A percentile compares a stretch with the other conserved stretches of the same genome.
Evolutionary conservation across 2,113 vertebrate species (phyloP).

Genomic region (Protobothrops mucrosquamatus): DNA sequence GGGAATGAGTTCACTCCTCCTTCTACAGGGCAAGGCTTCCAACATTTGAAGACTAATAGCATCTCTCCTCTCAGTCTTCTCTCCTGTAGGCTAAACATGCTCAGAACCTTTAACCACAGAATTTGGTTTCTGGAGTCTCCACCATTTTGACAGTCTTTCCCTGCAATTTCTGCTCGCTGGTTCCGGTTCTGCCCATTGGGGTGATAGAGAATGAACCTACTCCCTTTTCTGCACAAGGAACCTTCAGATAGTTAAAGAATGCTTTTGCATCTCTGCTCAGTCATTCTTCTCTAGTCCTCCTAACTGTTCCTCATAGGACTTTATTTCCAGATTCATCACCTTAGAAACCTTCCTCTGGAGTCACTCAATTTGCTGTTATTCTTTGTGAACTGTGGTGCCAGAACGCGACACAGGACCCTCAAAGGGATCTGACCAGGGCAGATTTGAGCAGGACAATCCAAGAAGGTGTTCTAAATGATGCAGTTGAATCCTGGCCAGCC

Average conservation of each 20-base stretch:
- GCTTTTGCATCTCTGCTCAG: not conserved
- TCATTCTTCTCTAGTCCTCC: not conserved
- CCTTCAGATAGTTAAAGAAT: not conserved
- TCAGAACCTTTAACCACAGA: not conserved
- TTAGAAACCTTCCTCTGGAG: not conserved
- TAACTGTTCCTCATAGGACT: not conserved
- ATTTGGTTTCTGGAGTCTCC: not conserved
- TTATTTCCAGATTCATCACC: not conserved
- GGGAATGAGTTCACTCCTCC: not conserved
- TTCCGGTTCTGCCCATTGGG: not conserved
- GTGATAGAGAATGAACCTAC: not conserved
- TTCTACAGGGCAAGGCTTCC: not conserved
- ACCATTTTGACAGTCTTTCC: not conserved
- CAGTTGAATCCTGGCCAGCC: too few relatives aligned
- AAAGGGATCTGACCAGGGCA: not conserved
- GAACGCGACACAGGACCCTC: not conserved
- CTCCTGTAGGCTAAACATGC: not conserved
- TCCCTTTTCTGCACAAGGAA: not conserved
- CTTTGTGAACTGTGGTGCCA: not conserved
- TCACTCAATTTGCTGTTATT: not conserved
- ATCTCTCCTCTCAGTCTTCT: not conserved
- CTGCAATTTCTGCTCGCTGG: not conserved
- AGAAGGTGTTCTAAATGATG: not conserved
- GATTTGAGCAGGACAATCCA: not conserved
- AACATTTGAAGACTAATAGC: not conserved